Evolutionary conservation across 2,888 invertebrate genomes (phyloP), one percentile per base, ranked within the genome.

Genomic region (Caenorhabditis sulstoni): DNA sequence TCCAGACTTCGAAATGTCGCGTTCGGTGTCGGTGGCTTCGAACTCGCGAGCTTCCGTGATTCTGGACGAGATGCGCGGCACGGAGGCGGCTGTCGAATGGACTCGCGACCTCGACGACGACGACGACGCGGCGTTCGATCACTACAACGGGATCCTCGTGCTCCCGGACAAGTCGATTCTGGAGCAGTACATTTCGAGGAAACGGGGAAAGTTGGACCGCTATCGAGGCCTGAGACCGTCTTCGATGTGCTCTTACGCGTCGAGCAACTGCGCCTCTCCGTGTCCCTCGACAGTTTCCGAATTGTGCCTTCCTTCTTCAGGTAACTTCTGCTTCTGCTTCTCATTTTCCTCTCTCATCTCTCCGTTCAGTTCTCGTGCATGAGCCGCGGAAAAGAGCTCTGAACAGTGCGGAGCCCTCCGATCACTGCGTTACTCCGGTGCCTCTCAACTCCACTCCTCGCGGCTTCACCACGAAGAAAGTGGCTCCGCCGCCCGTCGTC

Each of bases 131-230:
- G 64, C 62, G 5, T 20, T 71, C 11, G 62, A 57, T 29, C 18
- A 68, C 45, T 66, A 81, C 39, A 76, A 79, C 18, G 86, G 79
- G 8, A 80, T 80, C 20, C 65, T 89, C 20, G 81, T 89, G 8
- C 83, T 89, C 20, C 89, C 89, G 29, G 89, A 89, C 75, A 82
- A 85, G 66, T 87, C 87, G 14, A 78, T 88, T 22, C 81, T 89
- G 23, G 89, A 89, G 79, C 88, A 87, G 49, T 89, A 89, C 83
- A 87, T 89, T 16, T 77, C 55, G n/a, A 59, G 78, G 44, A 81
- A 78, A 64, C 59, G 81, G 50, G 78, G 70, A 12, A 70, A 77
- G 41, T 45, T 79, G 5, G 77, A 82, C 59, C 52, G 66, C 9
- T 68, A 81, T 52, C 49, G 62, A 9, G 59, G 62, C 5, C 29